These are phyloP conservation scores for Chitala chitala DNA, from an alignment of 2,113 vertebrate genomes.

Conservation along the genomic window DNA sequence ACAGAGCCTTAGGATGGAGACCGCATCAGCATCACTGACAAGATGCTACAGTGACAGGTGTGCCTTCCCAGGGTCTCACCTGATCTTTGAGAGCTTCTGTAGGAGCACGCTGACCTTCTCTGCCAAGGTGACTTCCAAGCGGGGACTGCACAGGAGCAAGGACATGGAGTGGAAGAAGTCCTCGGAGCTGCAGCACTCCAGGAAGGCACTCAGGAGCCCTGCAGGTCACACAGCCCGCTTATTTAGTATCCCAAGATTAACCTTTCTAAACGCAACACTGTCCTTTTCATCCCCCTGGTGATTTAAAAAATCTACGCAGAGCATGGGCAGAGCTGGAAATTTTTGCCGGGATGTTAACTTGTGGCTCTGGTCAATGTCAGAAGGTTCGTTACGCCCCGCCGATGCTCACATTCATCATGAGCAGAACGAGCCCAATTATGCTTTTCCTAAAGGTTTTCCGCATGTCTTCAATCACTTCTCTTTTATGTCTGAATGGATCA, in stretches of 20 bases:
- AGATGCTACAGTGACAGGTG: too few species aligned
- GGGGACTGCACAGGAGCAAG: constrained; percentile 67
- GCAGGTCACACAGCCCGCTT: constrained; percentile 9
- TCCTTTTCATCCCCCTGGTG: neutral
- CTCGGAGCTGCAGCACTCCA: constrained; percentile 75
- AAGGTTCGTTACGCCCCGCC: neutral
- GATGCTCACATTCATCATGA: neutral
- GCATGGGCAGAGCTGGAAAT: neutral
- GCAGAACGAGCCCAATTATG: neutral
- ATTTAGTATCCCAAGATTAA: neutral
- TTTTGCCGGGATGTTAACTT: neutral
- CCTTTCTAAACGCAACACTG: neutral
- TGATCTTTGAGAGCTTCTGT: constrained; percentile 84
- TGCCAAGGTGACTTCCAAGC: constrained; percentile 62
- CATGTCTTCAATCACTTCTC: constrained; percentile 1
- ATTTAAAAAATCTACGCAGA: neutral
- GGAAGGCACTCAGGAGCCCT: constrained; percentile 65
- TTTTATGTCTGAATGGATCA: constrained; percentile 6
- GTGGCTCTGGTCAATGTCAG: neutral
- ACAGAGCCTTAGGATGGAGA: neutral
- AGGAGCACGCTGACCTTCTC: constrained; percentile 84
- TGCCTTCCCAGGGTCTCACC: constrained; percentile 54
- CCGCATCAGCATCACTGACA: neutral
- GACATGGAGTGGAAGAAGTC: constrained; percentile 73
- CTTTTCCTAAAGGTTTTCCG: neutral